Evolutionary conservation across 2,113 vertebrate species (phyloP).

Genomic region (Calcarius ornatus): DNA sequence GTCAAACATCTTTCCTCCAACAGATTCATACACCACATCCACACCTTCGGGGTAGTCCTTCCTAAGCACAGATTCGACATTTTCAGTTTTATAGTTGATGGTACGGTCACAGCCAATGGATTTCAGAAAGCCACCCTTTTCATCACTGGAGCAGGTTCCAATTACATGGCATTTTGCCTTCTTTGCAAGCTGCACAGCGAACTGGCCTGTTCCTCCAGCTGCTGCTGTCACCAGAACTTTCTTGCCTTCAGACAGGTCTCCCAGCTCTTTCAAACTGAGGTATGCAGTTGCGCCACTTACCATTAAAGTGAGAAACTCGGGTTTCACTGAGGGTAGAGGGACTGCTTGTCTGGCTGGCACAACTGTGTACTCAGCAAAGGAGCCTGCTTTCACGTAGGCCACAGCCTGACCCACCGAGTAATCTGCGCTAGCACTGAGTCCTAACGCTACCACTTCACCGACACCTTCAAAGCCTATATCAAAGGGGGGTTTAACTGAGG

Average conservation of each 20-base stretch:
- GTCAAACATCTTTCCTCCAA: constrained; percentile 87
- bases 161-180: constrained; percentile 87
- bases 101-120: constrained; percentile 86
- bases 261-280: constrained; percentile 86
- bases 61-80: constrained; percentile 75
- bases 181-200: constrained; percentile 90
- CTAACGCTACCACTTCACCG: constrained; percentile 88
- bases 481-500: constrained; percentile 83
- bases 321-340: constrained; percentile 77
- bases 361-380: constrained; percentile 89
- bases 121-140: constrained; percentile 87
- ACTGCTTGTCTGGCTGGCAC: constrained; percentile 77
- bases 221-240: constrained; percentile 89
- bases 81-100: constrained; percentile 85
- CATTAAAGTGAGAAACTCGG: constrained; percentile 84
- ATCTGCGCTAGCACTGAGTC: constrained; percentile 84
- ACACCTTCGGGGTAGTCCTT: constrained; percentile 82
- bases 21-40: constrained; percentile 89
- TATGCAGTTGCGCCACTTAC: constrained; percentile 86
- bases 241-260: constrained; percentile 80
- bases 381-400: constrained; percentile 80
- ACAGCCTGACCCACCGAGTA: constrained; percentile 84
- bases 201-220: constrained; percentile 89
- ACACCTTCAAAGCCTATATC: constrained; percentile 89
- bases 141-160: constrained; percentile 88